Evolutionary conservation across 2,113 vertebrate species (phyloP).

Genomic region (Centropus bengalensis): DNA sequence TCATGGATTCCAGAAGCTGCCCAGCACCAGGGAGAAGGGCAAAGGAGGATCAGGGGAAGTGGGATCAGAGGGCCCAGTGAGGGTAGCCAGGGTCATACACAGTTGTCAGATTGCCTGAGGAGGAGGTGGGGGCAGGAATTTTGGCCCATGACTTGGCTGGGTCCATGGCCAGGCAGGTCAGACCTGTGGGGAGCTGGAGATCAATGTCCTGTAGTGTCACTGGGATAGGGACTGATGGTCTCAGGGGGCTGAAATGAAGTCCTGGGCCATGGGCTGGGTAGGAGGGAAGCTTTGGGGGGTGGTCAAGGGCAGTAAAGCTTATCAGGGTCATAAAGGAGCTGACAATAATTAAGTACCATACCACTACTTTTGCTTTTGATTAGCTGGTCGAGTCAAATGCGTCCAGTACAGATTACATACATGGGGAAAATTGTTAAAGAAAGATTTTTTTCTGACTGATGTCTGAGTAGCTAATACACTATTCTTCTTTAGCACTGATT

Average conservation of each 20-base stretch:
- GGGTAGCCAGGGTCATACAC: background rate
- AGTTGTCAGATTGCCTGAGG: background rate
- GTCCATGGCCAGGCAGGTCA: fast-evolving
- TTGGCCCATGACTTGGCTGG: fast-evolving
- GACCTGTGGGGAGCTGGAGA: background rate
- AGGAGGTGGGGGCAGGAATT: too few relatives aligned
- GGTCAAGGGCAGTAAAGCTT: background rate
- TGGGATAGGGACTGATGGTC: background rate
- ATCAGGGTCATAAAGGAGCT: background rate
- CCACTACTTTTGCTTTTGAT: background rate
- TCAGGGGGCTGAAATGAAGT: background rate
- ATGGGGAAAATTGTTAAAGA: background rate
- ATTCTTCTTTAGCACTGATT: background rate
- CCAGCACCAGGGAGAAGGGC: background rate
- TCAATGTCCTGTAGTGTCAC: fast-evolving
- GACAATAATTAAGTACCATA: background rate
- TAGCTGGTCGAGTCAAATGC: background rate
- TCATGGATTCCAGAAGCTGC: background rate
- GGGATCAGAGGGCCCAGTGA: background rate
- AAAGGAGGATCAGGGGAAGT: background rate
- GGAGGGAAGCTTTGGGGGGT: fast-evolving
- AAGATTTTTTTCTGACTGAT: background rate
- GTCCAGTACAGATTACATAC: background rate
- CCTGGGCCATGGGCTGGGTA: fast-evolving
- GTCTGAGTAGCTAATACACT: background rate